Conservation (phyloP, 2,888 invertebrate genomes). For the Bedellia somnulentella region DNA sequence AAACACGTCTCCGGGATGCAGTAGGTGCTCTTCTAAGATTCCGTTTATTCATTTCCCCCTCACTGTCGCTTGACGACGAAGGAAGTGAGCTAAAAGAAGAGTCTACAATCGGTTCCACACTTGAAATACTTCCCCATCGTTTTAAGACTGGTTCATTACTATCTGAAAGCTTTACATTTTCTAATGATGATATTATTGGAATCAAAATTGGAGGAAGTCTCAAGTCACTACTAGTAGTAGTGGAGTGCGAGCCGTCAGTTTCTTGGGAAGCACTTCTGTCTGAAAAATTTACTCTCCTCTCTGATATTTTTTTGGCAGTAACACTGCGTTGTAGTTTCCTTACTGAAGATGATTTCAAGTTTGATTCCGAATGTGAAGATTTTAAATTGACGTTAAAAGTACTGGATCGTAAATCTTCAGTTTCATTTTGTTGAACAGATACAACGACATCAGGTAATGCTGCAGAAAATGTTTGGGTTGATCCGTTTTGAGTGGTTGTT, state of each 20-base stretch:
- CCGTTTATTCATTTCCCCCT: slow-evolving; percentile 39
- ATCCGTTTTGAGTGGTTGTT: slow-evolving; percentile 13
- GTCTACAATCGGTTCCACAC: slow-evolving; percentile 71
- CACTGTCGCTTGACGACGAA: slow-evolving; percentile 48
- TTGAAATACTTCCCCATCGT: slow-evolving; percentile 67
- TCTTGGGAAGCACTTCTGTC: slow-evolving; percentile 63
- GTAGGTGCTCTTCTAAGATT: slow-evolving; percentile 39
- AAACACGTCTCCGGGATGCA: slow-evolving; percentile 37
- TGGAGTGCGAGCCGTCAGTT: slow-evolving; percentile 63
- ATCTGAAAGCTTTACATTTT: slow-evolving; percentile 47
- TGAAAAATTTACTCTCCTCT: slow-evolving; percentile 56
- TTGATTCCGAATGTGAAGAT: slow-evolving; percentile 17
- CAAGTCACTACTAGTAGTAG: slow-evolving; percentile 63
- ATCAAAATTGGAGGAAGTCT: slow-evolving; percentile 72
- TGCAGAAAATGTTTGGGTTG: slow-evolving; percentile 22
- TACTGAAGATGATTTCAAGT: slow-evolving; percentile 19
- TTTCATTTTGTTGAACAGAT: background rate
- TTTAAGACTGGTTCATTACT: slow-evolving; percentile 39
- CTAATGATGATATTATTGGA: slow-evolving; percentile 68
- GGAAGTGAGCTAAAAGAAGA: slow-evolving; percentile 66
- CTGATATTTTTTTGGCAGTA: slow-evolving; percentile 39
- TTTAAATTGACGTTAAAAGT: slow-evolving; percentile 19
- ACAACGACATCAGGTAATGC: slow-evolving; percentile 30
- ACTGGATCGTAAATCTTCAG: background rate
- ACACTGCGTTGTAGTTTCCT: slow-evolving; percentile 45